Base-by-base conservation (phyloP, 2,113 vertebrate species). In the Hippocampus mohnikei region DNA sequence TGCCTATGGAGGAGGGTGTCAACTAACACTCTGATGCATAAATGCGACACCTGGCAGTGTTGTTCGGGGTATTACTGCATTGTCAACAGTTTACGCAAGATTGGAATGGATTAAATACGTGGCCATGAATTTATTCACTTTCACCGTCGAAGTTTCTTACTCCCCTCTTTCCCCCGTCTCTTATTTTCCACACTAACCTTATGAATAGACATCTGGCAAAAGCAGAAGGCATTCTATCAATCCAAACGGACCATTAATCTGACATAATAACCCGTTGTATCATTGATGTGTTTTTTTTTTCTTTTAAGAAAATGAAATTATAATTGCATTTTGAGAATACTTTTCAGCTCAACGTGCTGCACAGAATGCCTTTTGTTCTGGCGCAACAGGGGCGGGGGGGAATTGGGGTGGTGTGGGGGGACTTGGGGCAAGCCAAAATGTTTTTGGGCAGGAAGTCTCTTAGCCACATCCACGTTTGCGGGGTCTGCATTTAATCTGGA, bases 391-490 rank as follows among this genome's bases (percentile, higher is more conserved):
- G 70, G 42, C 42, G 77, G 21, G 23, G 21, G 62, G 4, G 8
- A 55, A 33, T 33, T 5, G 29, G 5, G 33, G 33, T 0, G 33
- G 33, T 5, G 33, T 33, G 41, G 41, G 11, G 8, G 42, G 42
- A 44, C 12, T 44, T 44, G 46, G 46, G 48, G 48, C 18, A 8
- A 23, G 21, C 52, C 52, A 10, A 11, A 3, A 23, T 11, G 52
- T 55, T 55, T 55, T 55, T 3, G 76, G 73, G 71, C 87, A 89
- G 87, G 85, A 89, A 88, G 85, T 86, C 66, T 85, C 62, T 56
- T 73, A 62, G 77, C 84, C 84, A 85, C 85, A 87, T 87, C 89
- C 84, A 80, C 64, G 75, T 79, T 82, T 62, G 73, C 75, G 76
- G 70, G 33, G 72, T 81, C 48, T 67, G 67, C 20, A 67, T 85